phyloP scores from a whole-genome alignment of 1,140 invertebrate species.

The Nasonia giraulti region DNA sequence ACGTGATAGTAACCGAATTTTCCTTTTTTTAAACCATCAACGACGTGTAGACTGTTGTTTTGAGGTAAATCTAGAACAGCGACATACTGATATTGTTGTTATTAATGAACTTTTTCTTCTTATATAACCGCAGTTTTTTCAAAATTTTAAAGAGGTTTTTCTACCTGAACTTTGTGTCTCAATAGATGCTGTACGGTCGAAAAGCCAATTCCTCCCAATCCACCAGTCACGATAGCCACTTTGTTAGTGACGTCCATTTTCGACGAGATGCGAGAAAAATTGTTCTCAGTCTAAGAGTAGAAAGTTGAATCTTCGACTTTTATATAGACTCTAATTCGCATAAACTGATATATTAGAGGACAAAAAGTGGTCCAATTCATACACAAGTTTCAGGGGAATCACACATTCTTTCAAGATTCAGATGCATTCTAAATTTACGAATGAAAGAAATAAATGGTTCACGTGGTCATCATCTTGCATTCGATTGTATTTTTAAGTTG shows the following conservation, averaged over 20 bases:
- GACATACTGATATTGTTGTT: conserved; percentile 26
- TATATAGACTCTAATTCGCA: too few species aligned
- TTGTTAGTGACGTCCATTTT: conserved; percentile 24
- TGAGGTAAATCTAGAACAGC: conserved; percentile 9
- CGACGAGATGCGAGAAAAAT: too few species aligned
- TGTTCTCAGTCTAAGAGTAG: too few species aligned
- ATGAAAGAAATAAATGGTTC: too few species aligned
- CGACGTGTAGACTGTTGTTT: not conserved
- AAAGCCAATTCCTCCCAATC: conserved; percentile 19
- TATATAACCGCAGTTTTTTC: not conserved
- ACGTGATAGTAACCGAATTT: conserved; percentile 29
- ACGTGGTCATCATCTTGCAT: too few species aligned
- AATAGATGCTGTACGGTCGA: conserved; percentile 22
- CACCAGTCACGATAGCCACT: conserved; percentile 41
- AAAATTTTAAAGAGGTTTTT: not conserved
- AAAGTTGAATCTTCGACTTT: too few species aligned
- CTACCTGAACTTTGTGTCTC: conserved; percentile 14
- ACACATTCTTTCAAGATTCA: too few species aligned
- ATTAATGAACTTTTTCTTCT: conserved; percentile 6
- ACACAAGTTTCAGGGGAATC: too few species aligned
- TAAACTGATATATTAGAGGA: too few species aligned
- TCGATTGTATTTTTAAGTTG: too few species aligned
- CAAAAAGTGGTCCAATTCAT: too few species aligned
- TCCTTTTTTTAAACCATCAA: not conserved
- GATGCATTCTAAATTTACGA: too few species aligned